These are phyloP conservation scores for Drosophila baimaii DNA, from an alignment of 1,140 invertebrate species.

Conservation along the genomic window DNA sequence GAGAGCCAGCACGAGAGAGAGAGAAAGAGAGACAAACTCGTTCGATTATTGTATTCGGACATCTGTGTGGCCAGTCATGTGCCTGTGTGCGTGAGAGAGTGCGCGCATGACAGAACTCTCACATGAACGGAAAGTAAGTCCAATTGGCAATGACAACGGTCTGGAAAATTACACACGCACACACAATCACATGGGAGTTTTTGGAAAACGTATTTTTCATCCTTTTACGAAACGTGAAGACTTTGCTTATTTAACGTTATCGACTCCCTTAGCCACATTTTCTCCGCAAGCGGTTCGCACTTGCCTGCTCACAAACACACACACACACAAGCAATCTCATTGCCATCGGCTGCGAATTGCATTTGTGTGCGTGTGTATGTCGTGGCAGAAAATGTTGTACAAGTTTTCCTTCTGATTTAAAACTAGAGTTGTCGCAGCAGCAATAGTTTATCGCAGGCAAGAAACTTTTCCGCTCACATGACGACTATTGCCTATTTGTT, in stretches of 20 bases:
- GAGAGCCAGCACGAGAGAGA: conserved; percentile 20
- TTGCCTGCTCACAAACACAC: conserved; percentile 33
- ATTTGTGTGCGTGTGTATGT: conserved; percentile 60
- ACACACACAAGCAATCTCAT: conserved; percentile 32
- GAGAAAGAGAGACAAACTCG: conserved; percentile 36
- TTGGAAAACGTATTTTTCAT: conserved; percentile 41
- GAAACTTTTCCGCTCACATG: conserved; percentile 58
- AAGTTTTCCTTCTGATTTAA: conserved; percentile 35
- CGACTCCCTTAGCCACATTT: conserved; percentile 17
- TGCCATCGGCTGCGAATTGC: conserved; percentile 30
- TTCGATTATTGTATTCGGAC: conserved; percentile 58
- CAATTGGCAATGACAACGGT: conserved; percentile 71
- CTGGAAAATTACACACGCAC: conserved; percentile 70
- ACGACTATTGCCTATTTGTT: conserved; percentile 35
- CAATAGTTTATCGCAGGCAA: conserved; percentile 31
- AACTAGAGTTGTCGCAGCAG: conserved; percentile 51
- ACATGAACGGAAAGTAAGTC: conserved; percentile 51
- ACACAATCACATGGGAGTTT: conserved; percentile 63
- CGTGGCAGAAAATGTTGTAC: conserved; percentile 73
- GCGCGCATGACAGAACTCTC: conserved; percentile 71
- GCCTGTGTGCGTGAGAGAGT: conserved; percentile 44
- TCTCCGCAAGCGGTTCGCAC: conserved; percentile 10
- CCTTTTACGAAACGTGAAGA: conserved; percentile 29
- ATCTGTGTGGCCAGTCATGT: conserved; percentile 56
- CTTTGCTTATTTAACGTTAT: conserved; percentile 31